Percentiles rank a stretch among this genome's conserved stretches.
These are phyloP conservation scores for Triplophysa siluroides DNA, from an alignment of 2,113 vertebrate species.

Conservation along the genomic window DNA sequence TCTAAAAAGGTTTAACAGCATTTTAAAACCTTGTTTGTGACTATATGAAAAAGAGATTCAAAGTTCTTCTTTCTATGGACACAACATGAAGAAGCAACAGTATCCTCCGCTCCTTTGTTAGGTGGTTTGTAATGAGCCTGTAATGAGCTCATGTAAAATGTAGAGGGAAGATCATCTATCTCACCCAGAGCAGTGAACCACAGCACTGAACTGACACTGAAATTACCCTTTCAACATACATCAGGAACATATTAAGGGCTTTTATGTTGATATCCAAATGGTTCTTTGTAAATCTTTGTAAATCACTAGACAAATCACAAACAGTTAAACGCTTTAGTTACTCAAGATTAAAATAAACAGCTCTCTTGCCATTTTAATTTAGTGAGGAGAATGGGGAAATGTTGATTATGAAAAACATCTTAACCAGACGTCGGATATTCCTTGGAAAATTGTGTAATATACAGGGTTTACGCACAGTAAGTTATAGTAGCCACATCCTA, in stretches of 20 bases:
- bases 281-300: no score
- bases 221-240: not conserved
- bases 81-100: slow-evolving; percentile 59
- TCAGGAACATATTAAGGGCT: no score
- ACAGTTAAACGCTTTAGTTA: no score
- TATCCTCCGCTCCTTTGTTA: slow-evolving; percentile 63
- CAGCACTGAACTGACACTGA: not conserved
- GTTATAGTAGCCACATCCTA: no score
- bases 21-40: not conserved
- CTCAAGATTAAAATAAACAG: no score
- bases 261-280: no score
- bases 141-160: slow-evolving; percentile 74
- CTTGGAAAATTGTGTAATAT: no score
- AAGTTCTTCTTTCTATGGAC: slow-evolving; percentile 7
- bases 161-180: slow-evolving; percentile 59
- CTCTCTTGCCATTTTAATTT: no score
- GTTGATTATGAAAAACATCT: no score
- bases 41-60: not conserved
- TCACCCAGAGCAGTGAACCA: not conserved
- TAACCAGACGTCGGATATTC: no score
- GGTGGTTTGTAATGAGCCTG: slow-evolving; percentile 70
- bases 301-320: no score
- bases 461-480: no score
- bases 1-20: not conserved
- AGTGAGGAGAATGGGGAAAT: not conserved